These are phyloP conservation scores for Papilio protenor DNA, from an alignment of 2,888 invertebrate genomes.

Conservation along the genomic window DNA sequence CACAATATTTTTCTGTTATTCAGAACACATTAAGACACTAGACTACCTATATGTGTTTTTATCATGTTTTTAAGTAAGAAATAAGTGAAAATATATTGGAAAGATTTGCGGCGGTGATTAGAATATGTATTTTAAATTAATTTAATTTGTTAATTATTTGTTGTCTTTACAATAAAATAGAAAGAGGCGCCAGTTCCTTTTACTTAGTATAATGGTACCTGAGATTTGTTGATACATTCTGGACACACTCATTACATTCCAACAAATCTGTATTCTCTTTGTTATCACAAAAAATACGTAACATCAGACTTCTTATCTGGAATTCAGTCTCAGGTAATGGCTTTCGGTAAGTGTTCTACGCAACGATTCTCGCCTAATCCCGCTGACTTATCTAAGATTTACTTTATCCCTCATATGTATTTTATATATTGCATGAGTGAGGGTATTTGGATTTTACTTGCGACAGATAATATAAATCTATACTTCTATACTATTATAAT, in stretches of 20 bases:
- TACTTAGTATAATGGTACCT: background rate
- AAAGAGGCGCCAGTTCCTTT: background rate
- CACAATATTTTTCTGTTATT: background rate
- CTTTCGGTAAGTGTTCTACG: constrained; percentile 37
- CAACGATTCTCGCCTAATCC: constrained; percentile 37
- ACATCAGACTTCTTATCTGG: constrained; percentile 33
- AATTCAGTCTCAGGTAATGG: constrained; percentile 38
- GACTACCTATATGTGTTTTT: too few relatives aligned
- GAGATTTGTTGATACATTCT: constrained; percentile 7
- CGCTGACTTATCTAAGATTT: constrained; percentile 32
- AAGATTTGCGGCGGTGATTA: too few relatives aligned
- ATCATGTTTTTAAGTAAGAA: too few relatives aligned
- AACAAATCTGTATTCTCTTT: constrained; percentile 21
- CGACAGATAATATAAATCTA: background rate
- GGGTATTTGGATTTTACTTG: background rate
- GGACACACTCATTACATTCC: constrained; percentile 15
- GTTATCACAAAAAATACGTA: constrained; percentile 29
- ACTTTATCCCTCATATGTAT: background rate
- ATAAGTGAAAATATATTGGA: too few relatives aligned
- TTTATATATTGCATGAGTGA: background rate
- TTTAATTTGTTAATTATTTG: too few relatives aligned
- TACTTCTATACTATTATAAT: too few relatives aligned
- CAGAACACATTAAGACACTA: background rate
- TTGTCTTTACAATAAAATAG: background rate
- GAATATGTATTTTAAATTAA: too few relatives aligned